These are phyloP conservation scores for Bactericera cockerelli DNA, from an alignment of 1,140 invertebrate genomes.

Conservation along the genomic window DNA sequence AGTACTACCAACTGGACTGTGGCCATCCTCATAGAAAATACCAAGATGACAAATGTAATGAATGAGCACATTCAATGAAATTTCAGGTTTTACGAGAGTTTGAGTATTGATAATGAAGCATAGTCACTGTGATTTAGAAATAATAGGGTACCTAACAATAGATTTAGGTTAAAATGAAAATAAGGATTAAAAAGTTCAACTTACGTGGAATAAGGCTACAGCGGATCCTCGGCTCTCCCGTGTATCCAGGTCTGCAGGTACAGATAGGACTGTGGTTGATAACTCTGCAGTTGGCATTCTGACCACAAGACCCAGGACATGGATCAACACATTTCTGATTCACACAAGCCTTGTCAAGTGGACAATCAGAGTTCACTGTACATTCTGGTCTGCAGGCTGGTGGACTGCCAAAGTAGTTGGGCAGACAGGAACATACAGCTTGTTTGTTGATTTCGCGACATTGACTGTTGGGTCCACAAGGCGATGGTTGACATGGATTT, in stretches of 20 bases:
- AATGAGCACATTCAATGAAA: too few species aligned
- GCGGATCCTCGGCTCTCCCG: conserved; percentile 37
- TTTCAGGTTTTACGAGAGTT: too few species aligned
- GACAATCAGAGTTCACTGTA: conserved; percentile 37
- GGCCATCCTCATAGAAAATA: too few species aligned
- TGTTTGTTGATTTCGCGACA: conserved; percentile 27
- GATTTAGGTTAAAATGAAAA: too few species aligned
- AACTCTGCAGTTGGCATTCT: conserved; percentile 35
- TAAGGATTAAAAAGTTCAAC: conserved; percentile 13
- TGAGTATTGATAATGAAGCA: too few species aligned
- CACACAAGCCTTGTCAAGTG: conserved; percentile 30
- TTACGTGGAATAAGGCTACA: conserved; percentile 33
- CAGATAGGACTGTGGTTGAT: conserved; percentile 36
- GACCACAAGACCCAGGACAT: conserved; percentile 37
- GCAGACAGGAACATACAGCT: conserved; percentile 32
- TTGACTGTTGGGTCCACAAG: conserved; percentile 33
- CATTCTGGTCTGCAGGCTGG: conserved; percentile 52
- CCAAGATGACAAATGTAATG: too few species aligned
- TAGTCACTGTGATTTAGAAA: too few species aligned
- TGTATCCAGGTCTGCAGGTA: conserved; percentile 30
- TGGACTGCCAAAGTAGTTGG: conserved; percentile 42
- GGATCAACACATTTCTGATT: conserved; percentile 36
- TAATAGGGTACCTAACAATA: too few species aligned
- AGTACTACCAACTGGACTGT: too few species aligned
- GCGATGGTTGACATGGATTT: conserved; percentile 29